Evolutionary conservation across 2,888 invertebrate genomes (phyloP).

Genomic region (Anodontia alba): DNA sequence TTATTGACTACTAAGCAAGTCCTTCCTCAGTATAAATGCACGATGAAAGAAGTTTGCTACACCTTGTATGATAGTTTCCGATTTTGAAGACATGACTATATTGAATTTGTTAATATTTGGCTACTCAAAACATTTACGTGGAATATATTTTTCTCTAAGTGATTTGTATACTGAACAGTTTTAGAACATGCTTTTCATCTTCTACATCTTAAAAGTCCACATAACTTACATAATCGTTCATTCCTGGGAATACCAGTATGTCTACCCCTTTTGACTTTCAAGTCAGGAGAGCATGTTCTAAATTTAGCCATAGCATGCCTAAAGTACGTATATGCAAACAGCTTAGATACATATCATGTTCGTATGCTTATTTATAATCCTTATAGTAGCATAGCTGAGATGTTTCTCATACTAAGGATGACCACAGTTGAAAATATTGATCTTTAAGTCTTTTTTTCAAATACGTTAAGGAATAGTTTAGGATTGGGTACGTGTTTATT

Average conservation of each 20-base stretch:
- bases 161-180: not conserved
- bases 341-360: conserved; percentile 1
- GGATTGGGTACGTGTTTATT: not conserved
- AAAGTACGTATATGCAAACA: not conserved
- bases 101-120: not conserved
- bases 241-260: not conserved
- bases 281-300: conserved; percentile 7
- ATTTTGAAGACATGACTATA: not conserved
- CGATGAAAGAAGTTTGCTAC: not conserved
- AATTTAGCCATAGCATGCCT: not conserved
- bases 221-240: not conserved
- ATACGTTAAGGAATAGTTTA: not conserved
- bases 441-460: not conserved
- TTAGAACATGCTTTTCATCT: not conserved
- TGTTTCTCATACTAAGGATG: too few species aligned
- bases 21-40: too few species aligned
- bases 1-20: not conserved
- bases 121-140: not conserved
- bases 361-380: not conserved
- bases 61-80: not conserved
- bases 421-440: too few species aligned
- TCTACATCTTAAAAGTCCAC: not conserved
- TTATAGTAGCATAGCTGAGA: not conserved
- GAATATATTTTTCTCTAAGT: not conserved
- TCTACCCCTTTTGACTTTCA: too few species aligned